Conservation (phyloP, 2,797 vertebrate species). For the Alca torda region DNA sequence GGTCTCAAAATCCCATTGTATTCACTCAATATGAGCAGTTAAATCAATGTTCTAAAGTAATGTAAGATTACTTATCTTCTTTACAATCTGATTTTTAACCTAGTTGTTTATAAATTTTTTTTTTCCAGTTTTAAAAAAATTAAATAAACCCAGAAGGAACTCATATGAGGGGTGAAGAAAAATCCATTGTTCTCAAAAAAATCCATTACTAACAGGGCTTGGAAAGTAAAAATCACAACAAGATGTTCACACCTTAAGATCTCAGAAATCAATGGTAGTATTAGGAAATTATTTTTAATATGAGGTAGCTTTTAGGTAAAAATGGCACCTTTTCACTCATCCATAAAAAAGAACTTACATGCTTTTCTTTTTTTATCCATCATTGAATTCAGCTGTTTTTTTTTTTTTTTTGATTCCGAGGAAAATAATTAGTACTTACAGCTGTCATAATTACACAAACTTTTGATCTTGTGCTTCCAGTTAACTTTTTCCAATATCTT, state of each 20-base stretch:
- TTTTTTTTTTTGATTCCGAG: background rate
- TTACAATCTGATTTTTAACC: background rate
- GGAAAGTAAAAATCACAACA: background rate
- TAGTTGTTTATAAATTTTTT: background rate
- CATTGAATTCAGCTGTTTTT: background rate
- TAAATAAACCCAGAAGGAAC: background rate
- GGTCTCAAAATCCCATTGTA: background rate
- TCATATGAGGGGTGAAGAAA: background rate
- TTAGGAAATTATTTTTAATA: background rate
- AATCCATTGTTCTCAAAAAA: background rate
- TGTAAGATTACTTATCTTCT: background rate
- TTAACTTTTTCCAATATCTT: background rate
- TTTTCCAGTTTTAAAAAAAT: background rate
- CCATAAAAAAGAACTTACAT: background rate
- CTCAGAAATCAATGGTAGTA: background rate
- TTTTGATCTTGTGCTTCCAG: background rate
- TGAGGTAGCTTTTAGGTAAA: background rate
- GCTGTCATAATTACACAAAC: background rate
- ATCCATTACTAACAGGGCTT: background rate
- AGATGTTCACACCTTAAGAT: background rate
- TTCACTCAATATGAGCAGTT: background rate
- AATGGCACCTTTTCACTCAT: background rate
- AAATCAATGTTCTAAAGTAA: background rate
- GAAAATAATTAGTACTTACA: background rate
- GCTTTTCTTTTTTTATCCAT: background rate